phyloP scores from a whole-genome alignment of 2,888 invertebrate species.

The Drosophila infuscata region DNA sequence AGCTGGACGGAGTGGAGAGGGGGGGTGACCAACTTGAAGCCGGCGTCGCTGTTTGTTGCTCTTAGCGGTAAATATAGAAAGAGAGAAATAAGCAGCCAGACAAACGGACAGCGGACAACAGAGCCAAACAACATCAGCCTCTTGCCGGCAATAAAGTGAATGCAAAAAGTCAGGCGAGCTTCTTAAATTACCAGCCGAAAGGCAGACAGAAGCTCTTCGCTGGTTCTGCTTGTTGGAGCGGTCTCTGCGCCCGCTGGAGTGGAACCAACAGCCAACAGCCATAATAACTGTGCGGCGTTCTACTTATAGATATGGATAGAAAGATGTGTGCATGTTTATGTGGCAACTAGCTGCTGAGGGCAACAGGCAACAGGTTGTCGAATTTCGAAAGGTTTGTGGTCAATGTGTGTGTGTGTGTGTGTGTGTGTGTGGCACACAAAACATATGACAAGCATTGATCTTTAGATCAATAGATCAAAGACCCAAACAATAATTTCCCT shows the following conservation, averaged over 20 bases:
- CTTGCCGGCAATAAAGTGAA: constrained; percentile 60
- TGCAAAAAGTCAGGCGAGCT: constrained; percentile 65
- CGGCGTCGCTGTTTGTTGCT: constrained; percentile 69
- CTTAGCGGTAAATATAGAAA: constrained; percentile 73
- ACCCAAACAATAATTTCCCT: constrained; percentile 10
- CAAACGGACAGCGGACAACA: constrained; percentile 5
- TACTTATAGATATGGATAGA: constrained; percentile 30
- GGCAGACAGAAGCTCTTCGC: constrained; percentile 45
- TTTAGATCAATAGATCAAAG: constrained; percentile 47
- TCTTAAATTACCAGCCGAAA: constrained; percentile 65
- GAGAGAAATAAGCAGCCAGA: constrained; percentile 21
- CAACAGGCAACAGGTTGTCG: constrained; percentile 58
- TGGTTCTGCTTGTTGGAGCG: constrained; percentile 70
- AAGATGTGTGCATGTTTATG: constrained; percentile 5
- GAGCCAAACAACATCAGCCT: constrained; percentile 12
- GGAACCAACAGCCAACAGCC: constrained; percentile 58
- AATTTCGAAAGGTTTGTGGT: constrained; percentile 52
- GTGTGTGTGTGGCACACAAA: constrained; percentile 37
- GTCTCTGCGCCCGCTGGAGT: constrained; percentile 51
- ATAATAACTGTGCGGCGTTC: constrained; percentile 59
- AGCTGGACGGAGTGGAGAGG: constrained; percentile 1
- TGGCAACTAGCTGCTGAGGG: constrained; percentile 23
- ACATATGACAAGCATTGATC: constrained; percentile 48
- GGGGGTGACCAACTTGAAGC: constrained; percentile 47
- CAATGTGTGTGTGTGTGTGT: constrained; percentile 20